Evolutionary conservation across 2,888 invertebrate species (phyloP), one percentile per base, ranked within the genome.

Genomic region (Formica aserva): DNA sequence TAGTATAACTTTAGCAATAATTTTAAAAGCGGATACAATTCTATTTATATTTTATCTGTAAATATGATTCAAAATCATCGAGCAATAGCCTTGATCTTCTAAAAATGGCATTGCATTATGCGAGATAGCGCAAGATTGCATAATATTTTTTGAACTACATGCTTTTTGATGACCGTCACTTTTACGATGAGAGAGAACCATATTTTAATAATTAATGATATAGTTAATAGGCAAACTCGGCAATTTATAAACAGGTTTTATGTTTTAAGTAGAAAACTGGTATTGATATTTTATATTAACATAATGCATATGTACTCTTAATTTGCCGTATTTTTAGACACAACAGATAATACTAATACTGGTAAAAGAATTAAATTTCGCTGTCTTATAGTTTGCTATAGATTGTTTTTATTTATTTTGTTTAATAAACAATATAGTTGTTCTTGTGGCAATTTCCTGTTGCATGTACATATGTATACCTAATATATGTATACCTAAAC

Each of bases 311-410:
- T 15, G 45, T 38, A 38, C 9, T 48, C 3, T 48, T 48, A 18
- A 75, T 52, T 41, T 75, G 57, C 72, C 77, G 60, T 88, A 89
- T 90, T 89, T 90, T 85, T 91, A 91, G 91, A 88, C 92, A 91
- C 87, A 89, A 86, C 87, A 87, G 89, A 92, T 90, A 91, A 91
- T 85, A 86, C 88, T 91, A 91, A 91, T 91, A 26, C 26, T 91
- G 89, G 89, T 87, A 86, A 91, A 92, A 90, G 91, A 92, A 93
- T 92, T 93, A 91, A 91, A 93, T 93, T 93, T 87, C 88, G 87
- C 87, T 87, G 89, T 85, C 86, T 91, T 88, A 85, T 87, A 85
- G 66, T 76, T 86, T 83, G 60, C 35, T 71, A 69, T 4, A 41
- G 11, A 3, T 41, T 13, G 11, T 1, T 48, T 63, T n/a, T 35